Evolutionary conservation across 2,113 vertebrate genomes (phyloP), one percentile per base, ranked within the genome.

Genomic region (Lepus europaeus): DNA sequence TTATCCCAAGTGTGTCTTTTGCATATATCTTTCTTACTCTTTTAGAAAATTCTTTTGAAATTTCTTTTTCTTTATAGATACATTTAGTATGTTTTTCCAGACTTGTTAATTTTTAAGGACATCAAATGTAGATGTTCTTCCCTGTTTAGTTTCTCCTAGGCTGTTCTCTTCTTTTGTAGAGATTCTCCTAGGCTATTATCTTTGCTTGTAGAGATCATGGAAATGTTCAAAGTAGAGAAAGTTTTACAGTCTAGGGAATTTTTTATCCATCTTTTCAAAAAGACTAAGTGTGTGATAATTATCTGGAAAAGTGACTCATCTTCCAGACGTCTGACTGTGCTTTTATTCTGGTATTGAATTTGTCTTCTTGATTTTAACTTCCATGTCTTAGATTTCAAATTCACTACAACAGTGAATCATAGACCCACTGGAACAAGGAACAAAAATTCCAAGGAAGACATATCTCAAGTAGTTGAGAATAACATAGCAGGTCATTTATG

Each of bases 61-160:
- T 81, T 36, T 66, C 25, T 78, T 89, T 84, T 8, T 70, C 33
- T 29, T 66, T 64, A 79, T 19, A 85, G n/a, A 73, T 84, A 85
- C 73, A 33, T 36, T 66, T 51, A 36, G 59, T 49, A 12, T 2
- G n/a, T 23, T 76, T 76, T 70, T 31, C 2, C 94, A 95, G 91
- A 89, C 92, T 96, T 95, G 96, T 97, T 98, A 77, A 36, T 95
- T 97, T 96, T 97, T 96, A 85, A 97, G 94, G 33, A 91, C 33
- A 87, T 73, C 56, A 23, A 29, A 59, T 94, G 56, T 93, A 70
- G 76, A 83, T 25, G n/a, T 72, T 16, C 33, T 92, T 97, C 96
- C 96, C 2, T 96, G 72, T 96, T 76, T 91, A 86, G 1, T 81
- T 95, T 97, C 56, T 80, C 13, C 56, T 59, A 59, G 56, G 56